A percentile compares a stretch with the other conserved stretches of the same genome.
These are phyloP conservation scores for Zoanthus gigantus DNA, from an alignment of 92 coral and sea anemone genomes.

Conservation along the genomic window DNA sequence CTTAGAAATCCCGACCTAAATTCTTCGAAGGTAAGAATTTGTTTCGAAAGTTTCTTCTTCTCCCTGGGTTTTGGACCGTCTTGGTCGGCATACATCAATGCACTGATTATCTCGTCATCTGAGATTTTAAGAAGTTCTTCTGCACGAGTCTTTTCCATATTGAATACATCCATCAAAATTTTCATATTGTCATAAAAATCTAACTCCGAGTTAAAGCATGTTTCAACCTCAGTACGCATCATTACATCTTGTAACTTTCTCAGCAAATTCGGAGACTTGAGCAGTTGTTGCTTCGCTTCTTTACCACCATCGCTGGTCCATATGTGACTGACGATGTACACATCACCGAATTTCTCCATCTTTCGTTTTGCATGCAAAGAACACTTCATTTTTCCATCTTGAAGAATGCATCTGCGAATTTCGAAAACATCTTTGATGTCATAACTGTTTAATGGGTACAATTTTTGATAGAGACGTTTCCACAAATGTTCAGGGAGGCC, in stretches of 20 bases:
- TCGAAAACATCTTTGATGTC: slow-evolving; percentile 72
- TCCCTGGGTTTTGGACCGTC: slow-evolving; percentile 56
- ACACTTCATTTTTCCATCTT: slow-evolving; percentile 34
- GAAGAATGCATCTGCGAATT: slow-evolving; percentile 53
- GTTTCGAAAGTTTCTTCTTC: slow-evolving; percentile 50
- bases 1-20: slow-evolving; percentile 83
- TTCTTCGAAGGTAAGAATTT: slow-evolving; percentile 70
- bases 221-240: slow-evolving; percentile 58
- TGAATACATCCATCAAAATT: slow-evolving; percentile 65
- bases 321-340: slow-evolving; percentile 74
- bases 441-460: slow-evolving; percentile 56
- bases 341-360: slow-evolving; percentile 72
- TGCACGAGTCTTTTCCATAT: slow-evolving; percentile 67
- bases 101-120: slow-evolving; percentile 76
- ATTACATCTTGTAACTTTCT: slow-evolving; percentile 67
- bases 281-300: slow-evolving; percentile 68
- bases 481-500: slow-evolving; percentile 84
- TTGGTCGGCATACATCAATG: slow-evolving; percentile 68
- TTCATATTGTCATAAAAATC: slow-evolving; percentile 58
- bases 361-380: slow-evolving; percentile 67
- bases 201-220: slow-evolving; percentile 23
- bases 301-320: slow-evolving; percentile 84
- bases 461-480: slow-evolving; percentile 75
- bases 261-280: slow-evolving; percentile 71
- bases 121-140: slow-evolving; percentile 61